Percentiles rank a stretch among this genome's conserved stretches.
These are phyloP conservation scores for Helarctos malayanus DNA, from an alignment of 2,797 vertebrate genomes.

Conservation along the genomic window DNA sequence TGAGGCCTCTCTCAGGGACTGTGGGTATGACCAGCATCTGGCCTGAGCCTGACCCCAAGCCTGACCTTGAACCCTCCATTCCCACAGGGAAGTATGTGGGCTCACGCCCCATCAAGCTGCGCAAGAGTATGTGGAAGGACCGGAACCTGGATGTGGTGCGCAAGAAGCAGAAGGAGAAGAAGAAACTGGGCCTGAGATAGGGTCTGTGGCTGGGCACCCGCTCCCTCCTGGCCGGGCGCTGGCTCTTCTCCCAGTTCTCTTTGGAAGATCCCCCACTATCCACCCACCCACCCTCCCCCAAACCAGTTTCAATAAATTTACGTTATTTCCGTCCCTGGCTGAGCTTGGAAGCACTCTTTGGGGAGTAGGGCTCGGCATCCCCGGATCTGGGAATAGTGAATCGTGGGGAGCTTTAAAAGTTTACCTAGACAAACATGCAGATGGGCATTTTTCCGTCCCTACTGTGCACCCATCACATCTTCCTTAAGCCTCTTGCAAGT, in stretches of 20 bases:
- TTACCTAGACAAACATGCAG: background rate
- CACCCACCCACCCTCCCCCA: conserved; percentile 19
- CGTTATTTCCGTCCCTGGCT: conserved; percentile 79
- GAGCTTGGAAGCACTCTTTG: background rate
- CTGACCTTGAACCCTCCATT: background rate
- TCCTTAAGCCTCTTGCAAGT: background rate
- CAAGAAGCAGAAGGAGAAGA: conserved; percentile 97
- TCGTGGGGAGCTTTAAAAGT: background rate
- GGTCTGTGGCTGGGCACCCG: conserved; percentile 35
- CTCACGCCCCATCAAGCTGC: conserved; percentile 95
- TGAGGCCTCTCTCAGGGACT: background rate
- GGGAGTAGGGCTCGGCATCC: background rate
- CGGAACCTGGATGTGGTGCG: conserved; percentile 95
- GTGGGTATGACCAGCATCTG: background rate
- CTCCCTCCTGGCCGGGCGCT: conserved; percentile 35
- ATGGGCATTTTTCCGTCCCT: background rate
- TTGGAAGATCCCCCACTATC: conserved; percentile 25
- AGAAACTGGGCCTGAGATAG: conserved; percentile 95
- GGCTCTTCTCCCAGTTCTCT: conserved; percentile 17
- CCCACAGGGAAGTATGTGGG: conserved; percentile 95
- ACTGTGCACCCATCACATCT: background rate
- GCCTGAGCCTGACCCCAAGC: background rate
- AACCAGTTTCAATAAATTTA: conserved; percentile 83
- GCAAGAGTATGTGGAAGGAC: conserved; percentile 97
- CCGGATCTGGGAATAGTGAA: background rate